Evolutionary conservation across 2,888 invertebrate genomes (phyloP).

Genomic region (Melanotus villosus): DNA sequence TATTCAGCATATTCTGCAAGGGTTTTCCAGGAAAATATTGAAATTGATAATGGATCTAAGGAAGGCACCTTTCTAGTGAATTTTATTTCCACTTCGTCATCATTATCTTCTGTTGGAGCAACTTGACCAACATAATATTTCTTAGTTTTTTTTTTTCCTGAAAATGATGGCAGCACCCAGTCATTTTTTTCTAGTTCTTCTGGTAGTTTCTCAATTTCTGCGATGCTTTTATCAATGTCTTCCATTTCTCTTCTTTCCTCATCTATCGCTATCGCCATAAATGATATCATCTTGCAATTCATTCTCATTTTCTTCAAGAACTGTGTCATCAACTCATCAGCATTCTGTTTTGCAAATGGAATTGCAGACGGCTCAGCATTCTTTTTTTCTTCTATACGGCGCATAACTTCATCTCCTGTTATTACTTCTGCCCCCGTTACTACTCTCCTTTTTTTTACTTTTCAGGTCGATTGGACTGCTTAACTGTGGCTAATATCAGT

Average conservation of each 20-base stretch:
- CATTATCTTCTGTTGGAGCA: not conserved
- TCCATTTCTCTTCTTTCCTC: not conserved
- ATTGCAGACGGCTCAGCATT: too few relatives aligned
- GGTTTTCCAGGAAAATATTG: not conserved
- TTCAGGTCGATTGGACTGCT: too few relatives aligned
- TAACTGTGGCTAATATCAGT: too few relatives aligned
- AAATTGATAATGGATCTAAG: not conserved
- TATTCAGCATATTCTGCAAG: not conserved
- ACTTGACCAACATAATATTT: conserved; percentile 10
- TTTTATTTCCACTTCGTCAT: not conserved
- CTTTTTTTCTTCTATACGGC: too few relatives aligned
- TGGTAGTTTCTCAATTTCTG: not conserved
- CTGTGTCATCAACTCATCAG: not conserved
- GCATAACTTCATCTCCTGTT: too few relatives aligned
- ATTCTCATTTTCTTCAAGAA: not conserved
- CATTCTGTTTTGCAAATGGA: too few relatives aligned
- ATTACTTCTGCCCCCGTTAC: too few relatives aligned
- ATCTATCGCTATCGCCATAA: not conserved
- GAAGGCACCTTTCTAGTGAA: not conserved
- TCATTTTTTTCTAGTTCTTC: not conserved
- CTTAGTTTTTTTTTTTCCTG: not conserved
- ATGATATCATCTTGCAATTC: not conserved
- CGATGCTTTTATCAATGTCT: not conserved
- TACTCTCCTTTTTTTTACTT: too few relatives aligned
- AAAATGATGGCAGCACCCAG: not conserved